Conservation (phyloP, 2,113 vertebrate species). For the Trinectes maculatus region DNA sequence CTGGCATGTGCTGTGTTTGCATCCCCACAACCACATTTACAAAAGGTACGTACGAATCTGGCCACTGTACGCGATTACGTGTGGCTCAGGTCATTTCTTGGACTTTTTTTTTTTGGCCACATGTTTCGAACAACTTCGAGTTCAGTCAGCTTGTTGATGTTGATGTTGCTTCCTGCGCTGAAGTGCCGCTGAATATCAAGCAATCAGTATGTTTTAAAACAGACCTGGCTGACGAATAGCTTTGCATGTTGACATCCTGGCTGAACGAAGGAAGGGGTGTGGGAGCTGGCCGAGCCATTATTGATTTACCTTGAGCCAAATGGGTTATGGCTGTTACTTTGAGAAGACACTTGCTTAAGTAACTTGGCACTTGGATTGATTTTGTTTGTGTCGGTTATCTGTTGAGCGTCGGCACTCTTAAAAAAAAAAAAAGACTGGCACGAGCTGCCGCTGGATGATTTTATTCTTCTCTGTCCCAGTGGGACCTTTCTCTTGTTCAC, state of each 20-base stretch:
- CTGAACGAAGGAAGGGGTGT: constrained; percentile 24
- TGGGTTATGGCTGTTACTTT: constrained; percentile 34
- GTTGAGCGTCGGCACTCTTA: constrained; percentile 25
- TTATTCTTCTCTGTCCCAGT: constrained; percentile 38
- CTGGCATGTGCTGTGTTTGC: constrained; percentile 96
- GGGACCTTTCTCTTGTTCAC: constrained; percentile 54
- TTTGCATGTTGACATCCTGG: constrained; percentile 27
- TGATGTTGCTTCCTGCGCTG: constrained; percentile 8
- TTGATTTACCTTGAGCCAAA: constrained; percentile 32
- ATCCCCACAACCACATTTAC: constrained; percentile 92
- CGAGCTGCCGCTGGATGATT: constrained; percentile 27
- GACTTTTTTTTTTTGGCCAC: background rate
- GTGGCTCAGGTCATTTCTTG: background rate
- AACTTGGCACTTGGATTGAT: constrained; percentile 21
- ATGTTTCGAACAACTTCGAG: background rate
- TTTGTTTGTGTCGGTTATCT: constrained; percentile 41
- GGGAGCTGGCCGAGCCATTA: constrained; percentile 35
- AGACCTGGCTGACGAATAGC: background rate
- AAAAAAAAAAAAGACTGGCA: constrained; percentile 17
- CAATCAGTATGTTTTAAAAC: constrained; percentile 36
- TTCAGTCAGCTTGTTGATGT: background rate
- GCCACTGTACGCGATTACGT: background rate
- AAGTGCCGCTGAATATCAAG: constrained; percentile 9
- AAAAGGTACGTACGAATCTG: constrained; percentile 86
- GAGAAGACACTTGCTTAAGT: constrained; percentile 39